Evolutionary conservation across 2,113 vertebrate species (phyloP).

Genomic region (Hymenochirus boettgeri): DNA sequence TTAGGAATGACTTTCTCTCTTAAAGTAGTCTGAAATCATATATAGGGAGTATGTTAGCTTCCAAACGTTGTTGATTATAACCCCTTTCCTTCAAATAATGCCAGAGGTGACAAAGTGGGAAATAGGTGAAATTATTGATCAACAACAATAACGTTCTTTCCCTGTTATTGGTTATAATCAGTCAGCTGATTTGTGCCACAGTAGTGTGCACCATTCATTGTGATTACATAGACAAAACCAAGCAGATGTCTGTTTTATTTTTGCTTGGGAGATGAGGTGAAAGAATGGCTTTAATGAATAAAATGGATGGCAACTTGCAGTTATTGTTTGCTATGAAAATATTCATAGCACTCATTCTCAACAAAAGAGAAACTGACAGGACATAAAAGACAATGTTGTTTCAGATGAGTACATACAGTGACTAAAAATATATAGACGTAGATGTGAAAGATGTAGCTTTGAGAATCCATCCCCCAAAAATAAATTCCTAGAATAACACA

Average conservation of each 20-base stretch:
- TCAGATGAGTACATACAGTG: slow-evolving; percentile 70
- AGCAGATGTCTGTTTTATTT: slow-evolving; percentile 49
- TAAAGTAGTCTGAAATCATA: slow-evolving; percentile 47
- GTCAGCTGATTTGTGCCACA: slow-evolving; percentile 49
- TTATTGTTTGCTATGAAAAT: slow-evolving; percentile 59
- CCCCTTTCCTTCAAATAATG: not conserved
- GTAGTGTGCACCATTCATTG: slow-evolving; percentile 51
- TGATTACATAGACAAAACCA: slow-evolving; percentile 63
- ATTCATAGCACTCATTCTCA: slow-evolving; percentile 71
- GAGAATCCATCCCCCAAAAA: slow-evolving; percentile 71
- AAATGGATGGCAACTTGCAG: slow-evolving; percentile 50
- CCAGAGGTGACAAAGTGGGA: too few species aligned
- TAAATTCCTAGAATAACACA: slow-evolving; percentile 86
- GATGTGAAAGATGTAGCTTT: slow-evolving; percentile 71
- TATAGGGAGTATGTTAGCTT: not conserved
- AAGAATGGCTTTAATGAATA: slow-evolving; percentile 46
- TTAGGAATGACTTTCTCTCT: slow-evolving; percentile 47
- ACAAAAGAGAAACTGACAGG: slow-evolving; percentile 73
- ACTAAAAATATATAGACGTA: slow-evolving; percentile 72
- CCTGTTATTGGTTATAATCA: slow-evolving; percentile 42
- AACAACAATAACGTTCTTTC: not conserved
- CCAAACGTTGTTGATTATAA: not conserved
- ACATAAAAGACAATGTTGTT: slow-evolving; percentile 70
- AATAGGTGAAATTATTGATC: not conserved
- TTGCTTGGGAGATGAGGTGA: slow-evolving; percentile 46